Evolutionary conservation across 1,140 invertebrate genomes (phyloP).

Genomic region (Archegozetes longisetosus): DNA sequence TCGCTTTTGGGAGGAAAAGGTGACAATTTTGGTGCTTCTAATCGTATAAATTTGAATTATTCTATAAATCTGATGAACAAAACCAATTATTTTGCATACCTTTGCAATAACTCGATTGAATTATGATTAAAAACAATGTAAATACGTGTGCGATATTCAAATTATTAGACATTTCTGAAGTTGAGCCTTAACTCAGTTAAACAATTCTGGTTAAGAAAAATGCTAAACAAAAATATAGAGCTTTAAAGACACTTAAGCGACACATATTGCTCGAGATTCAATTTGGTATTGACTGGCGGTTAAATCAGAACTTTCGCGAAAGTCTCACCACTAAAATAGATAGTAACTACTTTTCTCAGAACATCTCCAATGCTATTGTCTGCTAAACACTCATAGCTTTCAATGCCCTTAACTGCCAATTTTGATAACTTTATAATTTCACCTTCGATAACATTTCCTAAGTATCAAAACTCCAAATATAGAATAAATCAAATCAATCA

Average conservation of each 20-base stretch:
- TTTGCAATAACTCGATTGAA: no score
- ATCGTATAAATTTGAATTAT: no score
- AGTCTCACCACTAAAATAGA: conserved; percentile 10
- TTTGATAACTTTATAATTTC: conserved; percentile 5
- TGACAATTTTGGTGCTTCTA: not conserved
- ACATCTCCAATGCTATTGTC: conserved; percentile 13
- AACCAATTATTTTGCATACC: no score
- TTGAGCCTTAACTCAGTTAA: no score
- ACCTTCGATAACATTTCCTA: conserved; percentile 6
- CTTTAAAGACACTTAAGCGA: no score
- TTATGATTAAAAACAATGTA: no score
- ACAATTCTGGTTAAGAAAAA: no score
- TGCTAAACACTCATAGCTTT: conserved; percentile 11
- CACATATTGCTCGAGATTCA: no score
- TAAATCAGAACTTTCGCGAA: not conserved
- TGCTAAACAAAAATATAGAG: no score
- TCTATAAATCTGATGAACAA: no score
- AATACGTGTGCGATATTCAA: no score
- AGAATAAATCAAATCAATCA: not conserved
- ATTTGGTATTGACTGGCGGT: not conserved
- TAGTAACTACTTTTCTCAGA: conserved; percentile 10
- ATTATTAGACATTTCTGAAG: no score
- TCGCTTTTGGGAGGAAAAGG: not conserved
- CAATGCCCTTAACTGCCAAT: not conserved
- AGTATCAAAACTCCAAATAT: conserved; percentile 4